Evolutionary conservation across 2,888 invertebrate species (phyloP).

Genomic region (Heliconius cydno): DNA sequence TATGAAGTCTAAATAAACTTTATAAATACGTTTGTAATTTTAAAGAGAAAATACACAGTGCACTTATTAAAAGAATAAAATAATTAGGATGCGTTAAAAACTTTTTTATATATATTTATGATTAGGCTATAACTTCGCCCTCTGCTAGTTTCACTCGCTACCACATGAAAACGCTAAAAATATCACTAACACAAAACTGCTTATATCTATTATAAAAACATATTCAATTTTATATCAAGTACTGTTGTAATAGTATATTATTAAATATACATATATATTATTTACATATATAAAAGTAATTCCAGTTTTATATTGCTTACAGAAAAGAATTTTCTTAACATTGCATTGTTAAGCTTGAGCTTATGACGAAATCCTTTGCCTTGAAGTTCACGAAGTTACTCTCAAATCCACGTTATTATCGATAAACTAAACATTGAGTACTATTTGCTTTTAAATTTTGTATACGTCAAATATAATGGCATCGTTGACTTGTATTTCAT

Average conservation of each 20-base stretch:
- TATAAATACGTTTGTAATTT: background rate
- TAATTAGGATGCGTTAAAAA: background rate
- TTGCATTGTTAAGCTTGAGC: constrained; percentile 16
- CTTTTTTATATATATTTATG: too few relatives aligned
- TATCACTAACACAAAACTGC: background rate
- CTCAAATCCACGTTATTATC: constrained; percentile 25
- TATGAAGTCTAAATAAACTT: background rate
- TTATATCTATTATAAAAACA: background rate
- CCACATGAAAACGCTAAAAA: background rate
- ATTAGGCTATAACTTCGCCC: background rate
- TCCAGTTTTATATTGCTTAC: background rate
- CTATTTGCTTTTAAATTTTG: constrained; percentile 4
- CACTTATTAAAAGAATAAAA: background rate
- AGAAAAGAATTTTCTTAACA: background rate
- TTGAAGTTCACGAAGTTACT: constrained; percentile 21
- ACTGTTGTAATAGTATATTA: background rate
- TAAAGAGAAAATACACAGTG: background rate
- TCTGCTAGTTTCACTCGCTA: background rate
- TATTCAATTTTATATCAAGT: background rate
- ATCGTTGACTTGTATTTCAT: background rate
- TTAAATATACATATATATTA: too few relatives aligned
- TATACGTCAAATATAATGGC: constrained; percentile 16
- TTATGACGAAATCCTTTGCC: constrained; percentile 17
- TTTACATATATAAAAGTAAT: background rate
- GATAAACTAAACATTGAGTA: constrained; percentile 17